phyloP scores from a whole-genome alignment of 2,113 vertebrate genomes.

The Ornithorhynchus anatinus region DNA sequence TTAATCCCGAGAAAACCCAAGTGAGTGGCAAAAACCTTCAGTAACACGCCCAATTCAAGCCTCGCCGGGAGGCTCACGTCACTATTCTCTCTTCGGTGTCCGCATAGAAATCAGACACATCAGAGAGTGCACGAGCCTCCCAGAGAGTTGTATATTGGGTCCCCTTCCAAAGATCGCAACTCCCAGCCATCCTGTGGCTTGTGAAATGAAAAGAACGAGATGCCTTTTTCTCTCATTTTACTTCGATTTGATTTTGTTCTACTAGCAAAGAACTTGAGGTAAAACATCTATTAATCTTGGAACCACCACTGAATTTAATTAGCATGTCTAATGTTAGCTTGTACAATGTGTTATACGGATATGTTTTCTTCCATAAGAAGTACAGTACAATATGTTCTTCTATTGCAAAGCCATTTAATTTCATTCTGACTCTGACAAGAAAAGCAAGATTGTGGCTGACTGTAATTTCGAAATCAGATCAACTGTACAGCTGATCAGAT shows the following conservation, averaged over 20 bases:
- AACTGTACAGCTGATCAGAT: constrained; percentile 46
- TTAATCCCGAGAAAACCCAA: constrained; percentile 9
- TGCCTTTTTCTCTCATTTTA: constrained; percentile 56
- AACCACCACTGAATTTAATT: constrained; percentile 78
- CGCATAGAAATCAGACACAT: neutral
- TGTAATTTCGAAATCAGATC: constrained; percentile 52
- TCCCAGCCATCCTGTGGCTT: constrained; percentile 45
- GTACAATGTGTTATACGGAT: constrained; percentile 74
- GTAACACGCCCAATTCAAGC: constrained; percentile 6
- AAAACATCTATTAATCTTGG: constrained; percentile 78
- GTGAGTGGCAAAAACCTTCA: neutral
- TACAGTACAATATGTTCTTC: constrained; percentile 75
- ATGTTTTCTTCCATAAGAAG: constrained; percentile 72
- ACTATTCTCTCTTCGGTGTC: neutral
- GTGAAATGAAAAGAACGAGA: constrained; percentile 55
- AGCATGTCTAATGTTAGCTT: constrained; percentile 76
- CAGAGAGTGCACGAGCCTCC: constrained; percentile 21
- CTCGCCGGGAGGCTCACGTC: constrained; percentile 19
- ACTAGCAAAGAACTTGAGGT: constrained; percentile 69
- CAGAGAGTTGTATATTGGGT: constrained; percentile 3
- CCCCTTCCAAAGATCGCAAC: constrained; percentile 18
- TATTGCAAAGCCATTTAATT: constrained; percentile 70
- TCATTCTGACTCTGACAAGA: constrained; percentile 63
- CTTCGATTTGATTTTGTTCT: constrained; percentile 60
- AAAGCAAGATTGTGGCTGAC: constrained; percentile 43